Conservation (phyloP, 1,140 invertebrate species). For the Bombus ignitus region DNA sequence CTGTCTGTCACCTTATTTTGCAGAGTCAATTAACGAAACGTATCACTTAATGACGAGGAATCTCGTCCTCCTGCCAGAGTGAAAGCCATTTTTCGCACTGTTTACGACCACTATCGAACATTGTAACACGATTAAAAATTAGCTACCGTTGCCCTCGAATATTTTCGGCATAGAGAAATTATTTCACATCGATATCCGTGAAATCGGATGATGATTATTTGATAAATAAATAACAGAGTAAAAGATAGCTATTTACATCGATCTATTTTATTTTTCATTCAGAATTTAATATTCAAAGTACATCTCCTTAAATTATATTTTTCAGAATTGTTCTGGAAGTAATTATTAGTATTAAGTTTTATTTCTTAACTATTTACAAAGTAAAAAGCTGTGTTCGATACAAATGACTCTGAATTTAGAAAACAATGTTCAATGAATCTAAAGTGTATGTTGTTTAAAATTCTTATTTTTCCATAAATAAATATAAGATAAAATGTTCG, state of each 20-base stretch:
- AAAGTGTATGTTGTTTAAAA: too few relatives aligned
- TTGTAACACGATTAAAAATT: background rate
- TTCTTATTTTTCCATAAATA: background rate
- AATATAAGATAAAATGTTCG: background rate
- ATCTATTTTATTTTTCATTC: background rate
- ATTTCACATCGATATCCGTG: background rate
- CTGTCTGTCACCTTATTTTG: conserved; percentile 1
- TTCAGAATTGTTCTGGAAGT: background rate
- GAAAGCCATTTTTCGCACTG: background rate
- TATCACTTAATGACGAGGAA: too few relatives aligned
- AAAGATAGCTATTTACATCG: background rate
- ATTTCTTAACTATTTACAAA: background rate
- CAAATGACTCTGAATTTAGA: too few relatives aligned
- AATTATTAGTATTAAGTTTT: background rate
- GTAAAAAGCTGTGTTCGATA: background rate
- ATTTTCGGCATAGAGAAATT: background rate
- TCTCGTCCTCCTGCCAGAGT: too few relatives aligned
- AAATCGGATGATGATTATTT: background rate
- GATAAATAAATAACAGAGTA: background rate
- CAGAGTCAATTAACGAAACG: conserved; percentile 5
- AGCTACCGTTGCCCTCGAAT: background rate
- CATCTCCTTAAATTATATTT: background rate
- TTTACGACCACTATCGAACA: background rate
- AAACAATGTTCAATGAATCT: too few relatives aligned
- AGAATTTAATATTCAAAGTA: background rate